Percentiles rank a stretch among this genome's conserved stretches.
These are phyloP conservation scores for Pogona vitticeps DNA, from an alignment of 2,113 vertebrate species.

Conservation along the genomic window DNA sequence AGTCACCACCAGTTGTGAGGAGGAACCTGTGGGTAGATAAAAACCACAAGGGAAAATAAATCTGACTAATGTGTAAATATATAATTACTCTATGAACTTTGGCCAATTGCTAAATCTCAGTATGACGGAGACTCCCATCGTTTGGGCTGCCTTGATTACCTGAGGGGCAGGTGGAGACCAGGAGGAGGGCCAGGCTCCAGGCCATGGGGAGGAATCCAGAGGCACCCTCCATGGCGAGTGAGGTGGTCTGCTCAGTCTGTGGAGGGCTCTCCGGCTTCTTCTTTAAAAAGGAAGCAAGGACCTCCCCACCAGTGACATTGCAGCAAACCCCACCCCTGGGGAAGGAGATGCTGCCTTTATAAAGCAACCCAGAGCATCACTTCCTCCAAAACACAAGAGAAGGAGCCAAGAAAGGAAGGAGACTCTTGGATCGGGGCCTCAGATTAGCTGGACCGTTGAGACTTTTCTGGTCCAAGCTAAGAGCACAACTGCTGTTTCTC, in stretches of 20 bases:
- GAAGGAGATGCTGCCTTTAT: background rate
- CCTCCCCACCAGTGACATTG: background rate
- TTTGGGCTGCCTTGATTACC: background rate
- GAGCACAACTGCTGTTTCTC: too few relatives aligned
- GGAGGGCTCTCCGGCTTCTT: background rate
- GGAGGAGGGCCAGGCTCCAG: too few relatives aligned
- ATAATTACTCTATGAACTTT: background rate
- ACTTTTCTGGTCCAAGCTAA: too few relatives aligned
- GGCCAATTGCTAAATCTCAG: background rate
- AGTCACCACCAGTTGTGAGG: conserved; percentile 3
- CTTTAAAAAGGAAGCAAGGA: background rate
- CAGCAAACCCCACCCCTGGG: background rate
- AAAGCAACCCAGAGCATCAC: background rate
- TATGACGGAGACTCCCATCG: too few relatives aligned
- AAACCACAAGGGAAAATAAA: background rate
- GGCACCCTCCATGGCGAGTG: background rate
- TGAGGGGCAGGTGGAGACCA: background rate
- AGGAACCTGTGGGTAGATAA: conserved; percentile 1
- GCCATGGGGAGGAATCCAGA: background rate
- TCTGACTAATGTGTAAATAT: too few relatives aligned
- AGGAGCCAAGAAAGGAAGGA: background rate
- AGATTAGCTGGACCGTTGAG: too few relatives aligned
- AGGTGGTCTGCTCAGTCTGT: background rate
- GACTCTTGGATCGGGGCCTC: background rate
- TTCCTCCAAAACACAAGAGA: background rate